A percentile compares a stretch with the other conserved stretches of the same genome.
These are phyloP conservation scores for Mustelus asterias DNA, from an alignment of 2,113 vertebrate species.

Conservation along the genomic window DNA sequence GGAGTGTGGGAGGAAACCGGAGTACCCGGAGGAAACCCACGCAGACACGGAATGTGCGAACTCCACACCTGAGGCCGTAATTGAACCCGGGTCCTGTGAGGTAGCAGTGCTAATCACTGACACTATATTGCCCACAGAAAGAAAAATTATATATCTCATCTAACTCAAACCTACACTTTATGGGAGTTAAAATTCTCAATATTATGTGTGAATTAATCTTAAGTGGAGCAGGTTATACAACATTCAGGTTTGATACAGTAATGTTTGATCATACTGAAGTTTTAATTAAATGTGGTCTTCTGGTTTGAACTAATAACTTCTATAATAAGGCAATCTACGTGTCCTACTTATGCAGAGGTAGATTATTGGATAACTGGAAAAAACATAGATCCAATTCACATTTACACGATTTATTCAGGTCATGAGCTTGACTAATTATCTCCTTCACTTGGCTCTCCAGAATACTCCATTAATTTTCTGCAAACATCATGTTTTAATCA, in stretches of 20 bases:
- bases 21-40: too few species aligned
- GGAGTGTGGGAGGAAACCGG: too few species aligned
- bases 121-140: too few species aligned
- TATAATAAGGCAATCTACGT: background rate
- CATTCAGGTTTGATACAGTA: background rate
- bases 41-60: too few species aligned
- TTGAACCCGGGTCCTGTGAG: too few species aligned
- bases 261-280: background rate
- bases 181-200: background rate
- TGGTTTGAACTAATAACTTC: background rate
- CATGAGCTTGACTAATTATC: background rate
- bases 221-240: background rate
- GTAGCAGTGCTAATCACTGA: too few species aligned
- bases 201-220: background rate
- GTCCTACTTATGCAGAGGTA: background rate
- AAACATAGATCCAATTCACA: background rate
- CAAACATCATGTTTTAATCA: constrained; percentile 15
- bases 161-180: background rate
- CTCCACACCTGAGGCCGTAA: too few species aligned
- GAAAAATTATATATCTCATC: background rate
- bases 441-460: background rate
- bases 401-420: background rate
- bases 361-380: background rate
- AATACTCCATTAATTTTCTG: background rate
- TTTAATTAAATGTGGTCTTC: background rate